A percentile compares a stretch with the other conserved stretches of the same genome.
Conservation (phyloP, 2,797 vertebrate species). For the Rousettus madagascariensis region DNA sequence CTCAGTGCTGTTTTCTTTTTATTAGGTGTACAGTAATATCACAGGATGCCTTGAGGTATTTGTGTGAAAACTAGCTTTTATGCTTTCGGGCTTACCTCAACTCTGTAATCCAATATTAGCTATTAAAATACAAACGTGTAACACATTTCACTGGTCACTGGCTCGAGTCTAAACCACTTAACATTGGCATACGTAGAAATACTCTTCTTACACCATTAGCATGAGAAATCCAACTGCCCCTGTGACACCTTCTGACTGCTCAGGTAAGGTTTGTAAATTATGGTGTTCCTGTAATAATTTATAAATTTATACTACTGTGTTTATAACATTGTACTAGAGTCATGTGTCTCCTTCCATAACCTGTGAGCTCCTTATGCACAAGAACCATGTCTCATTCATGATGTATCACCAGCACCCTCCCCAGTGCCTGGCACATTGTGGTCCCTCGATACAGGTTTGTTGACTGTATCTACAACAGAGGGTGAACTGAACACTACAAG, state of each 20-base stretch:
- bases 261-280: neutral
- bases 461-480: neutral
- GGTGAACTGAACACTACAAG: neutral
- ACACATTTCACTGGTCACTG: neutral
- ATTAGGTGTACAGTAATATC: neutral
- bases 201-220: neutral
- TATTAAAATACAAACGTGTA: neutral
- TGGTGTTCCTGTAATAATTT: neutral
- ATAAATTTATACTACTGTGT: neutral
- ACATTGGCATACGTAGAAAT: neutral
- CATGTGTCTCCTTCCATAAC: neutral
- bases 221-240: neutral
- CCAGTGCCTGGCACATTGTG: neutral
- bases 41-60: neutral
- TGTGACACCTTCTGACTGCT: neutral
- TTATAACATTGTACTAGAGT: neutral
- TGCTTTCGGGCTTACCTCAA: neutral
- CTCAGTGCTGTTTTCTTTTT: conserved; percentile 16
- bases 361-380: neutral
- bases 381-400: neutral
- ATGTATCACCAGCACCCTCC: neutral
- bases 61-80: conserved; percentile 3
- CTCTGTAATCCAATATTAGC: neutral
- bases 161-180: neutral
- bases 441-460: neutral